A percentile compares a stretch with the other conserved stretches of the same genome.
Conservation (phyloP, 2,797 vertebrate genomes). For the Trachurus trachurus region DNA sequence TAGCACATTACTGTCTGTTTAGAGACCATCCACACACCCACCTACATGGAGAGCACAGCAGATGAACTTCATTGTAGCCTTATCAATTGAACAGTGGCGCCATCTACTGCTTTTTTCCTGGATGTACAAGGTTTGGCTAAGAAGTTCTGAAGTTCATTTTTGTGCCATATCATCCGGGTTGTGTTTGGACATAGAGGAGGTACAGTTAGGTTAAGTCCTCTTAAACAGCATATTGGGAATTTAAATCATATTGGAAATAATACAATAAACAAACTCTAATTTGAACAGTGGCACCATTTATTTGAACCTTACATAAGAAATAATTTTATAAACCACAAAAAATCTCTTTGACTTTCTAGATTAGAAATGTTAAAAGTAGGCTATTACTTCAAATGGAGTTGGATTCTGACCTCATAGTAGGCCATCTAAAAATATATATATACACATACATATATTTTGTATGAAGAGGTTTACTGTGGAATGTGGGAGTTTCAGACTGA, state of each 20-base stretch:
- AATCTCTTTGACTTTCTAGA: background rate
- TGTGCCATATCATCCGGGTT: background rate
- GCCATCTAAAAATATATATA: too few relatives aligned
- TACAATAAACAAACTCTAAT: background rate
- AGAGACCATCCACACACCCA: background rate
- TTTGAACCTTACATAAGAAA: background rate
- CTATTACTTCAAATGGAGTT: too few relatives aligned
- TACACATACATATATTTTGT: too few relatives aligned
- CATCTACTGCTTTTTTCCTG: conserved; percentile 37
- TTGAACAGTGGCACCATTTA: background rate
- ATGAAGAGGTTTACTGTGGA: background rate
- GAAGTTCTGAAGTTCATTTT: background rate
- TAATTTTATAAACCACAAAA: too few relatives aligned
- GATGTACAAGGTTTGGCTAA: background rate
- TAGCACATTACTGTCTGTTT: background rate
- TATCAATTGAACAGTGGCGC: conserved; percentile 34
- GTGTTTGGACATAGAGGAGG: background rate
- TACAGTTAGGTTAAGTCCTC: too few relatives aligned
- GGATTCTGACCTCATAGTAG: too few relatives aligned
- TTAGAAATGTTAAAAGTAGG: background rate
- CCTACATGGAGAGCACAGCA: background rate
- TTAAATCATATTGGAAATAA: background rate
- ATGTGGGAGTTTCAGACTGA: background rate
- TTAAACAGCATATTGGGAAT: background rate
- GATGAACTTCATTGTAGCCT: background rate